Base-by-base conservation (phyloP, 2,797 vertebrate genomes). In the Lemur catta region DNA sequence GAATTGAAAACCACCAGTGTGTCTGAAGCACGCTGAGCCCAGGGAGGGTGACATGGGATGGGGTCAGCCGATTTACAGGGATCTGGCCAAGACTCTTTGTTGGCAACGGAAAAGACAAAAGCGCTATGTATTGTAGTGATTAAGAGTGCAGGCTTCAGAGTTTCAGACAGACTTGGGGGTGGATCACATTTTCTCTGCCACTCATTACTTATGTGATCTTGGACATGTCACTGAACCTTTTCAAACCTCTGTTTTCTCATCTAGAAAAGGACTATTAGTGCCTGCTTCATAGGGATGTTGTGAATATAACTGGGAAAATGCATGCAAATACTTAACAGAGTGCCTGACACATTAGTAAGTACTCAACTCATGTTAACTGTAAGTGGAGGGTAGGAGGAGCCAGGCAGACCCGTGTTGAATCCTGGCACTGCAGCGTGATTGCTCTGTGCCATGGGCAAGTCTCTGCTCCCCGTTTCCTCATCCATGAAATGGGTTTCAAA, bases 241-340 rank as follows among this genome's bases (percentile, higher is more conserved):
- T 35, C 71, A 87, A 91, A 63, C n/a, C 24, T 89, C 20, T 72
- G 24, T 79, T 93, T 88, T 93, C 63, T 91, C 55, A 48, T 79
- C 74, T 86, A 35, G 50, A 59, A 93, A 94, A 52, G 72, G 52
- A 50, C 78, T 50, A 55, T 84, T 28, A 43, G 80, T 22, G 33
- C 46, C 41, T 41, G 46, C 33, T 69, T 89, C 79, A n/a, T 11
- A 46, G 69, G 46, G 43, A 33, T 35, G n/a, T 57, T 72, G 59
- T 79, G 84, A 41, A 7, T 84, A 71, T 74, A 75, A 48, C 30
- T 41, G 80, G 89, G 43, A 61, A 91, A 81, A 59, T 35, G 38
- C 33, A 6, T 7, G 18, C 35, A 18, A 65, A 30, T 38, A 38
- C 38, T 84, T 90, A 63, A 50, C 48, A 69, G 69, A 50, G 75